Conservation (phyloP, 2,113 vertebrate genomes). For the Girardinichthys multiradiatus region DNA sequence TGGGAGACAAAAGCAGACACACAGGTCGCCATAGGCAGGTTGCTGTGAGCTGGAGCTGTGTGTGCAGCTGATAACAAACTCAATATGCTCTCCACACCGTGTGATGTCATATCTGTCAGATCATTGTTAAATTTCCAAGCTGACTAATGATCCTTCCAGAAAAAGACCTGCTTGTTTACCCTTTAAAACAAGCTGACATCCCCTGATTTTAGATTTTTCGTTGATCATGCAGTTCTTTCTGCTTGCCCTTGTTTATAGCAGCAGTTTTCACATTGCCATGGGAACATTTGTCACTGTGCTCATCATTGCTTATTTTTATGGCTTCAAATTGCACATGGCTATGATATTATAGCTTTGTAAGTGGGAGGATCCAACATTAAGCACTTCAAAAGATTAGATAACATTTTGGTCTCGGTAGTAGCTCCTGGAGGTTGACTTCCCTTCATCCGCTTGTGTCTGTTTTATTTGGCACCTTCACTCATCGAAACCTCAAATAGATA, state of each 20-base stretch:
- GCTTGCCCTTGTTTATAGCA: constrained; percentile 52
- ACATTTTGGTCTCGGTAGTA: constrained; percentile 23
- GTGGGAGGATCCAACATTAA: constrained; percentile 46
- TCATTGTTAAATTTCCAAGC: constrained; percentile 35
- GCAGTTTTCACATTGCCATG: constrained; percentile 32
- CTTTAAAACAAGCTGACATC: constrained; percentile 3
- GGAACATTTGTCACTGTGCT: constrained; percentile 32
- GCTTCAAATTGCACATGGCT: constrained; percentile 14
- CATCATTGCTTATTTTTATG: constrained; percentile 49
- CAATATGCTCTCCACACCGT: constrained; percentile 37
- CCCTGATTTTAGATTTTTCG: constrained; percentile 10
- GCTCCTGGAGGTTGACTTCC: neutral
- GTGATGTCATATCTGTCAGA: constrained; percentile 41
- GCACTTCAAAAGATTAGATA: constrained; percentile 60
- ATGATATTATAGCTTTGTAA: constrained; percentile 21
- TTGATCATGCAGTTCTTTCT: constrained; percentile 25
- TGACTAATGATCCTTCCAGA: constrained; percentile 19
- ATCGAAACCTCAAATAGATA: neutral
- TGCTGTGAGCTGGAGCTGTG: constrained; percentile 55
- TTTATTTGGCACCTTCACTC: neutral
- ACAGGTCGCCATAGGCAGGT: constrained; percentile 70
- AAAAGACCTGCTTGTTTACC: constrained; percentile 1
- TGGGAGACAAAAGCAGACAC: constrained; percentile 54
- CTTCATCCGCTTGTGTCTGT: neutral
- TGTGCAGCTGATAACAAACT: constrained; percentile 68